These are phyloP conservation scores for Crocidura indochinensis DNA, from an alignment of 2,797 vertebrate species.

Conservation along the genomic window DNA sequence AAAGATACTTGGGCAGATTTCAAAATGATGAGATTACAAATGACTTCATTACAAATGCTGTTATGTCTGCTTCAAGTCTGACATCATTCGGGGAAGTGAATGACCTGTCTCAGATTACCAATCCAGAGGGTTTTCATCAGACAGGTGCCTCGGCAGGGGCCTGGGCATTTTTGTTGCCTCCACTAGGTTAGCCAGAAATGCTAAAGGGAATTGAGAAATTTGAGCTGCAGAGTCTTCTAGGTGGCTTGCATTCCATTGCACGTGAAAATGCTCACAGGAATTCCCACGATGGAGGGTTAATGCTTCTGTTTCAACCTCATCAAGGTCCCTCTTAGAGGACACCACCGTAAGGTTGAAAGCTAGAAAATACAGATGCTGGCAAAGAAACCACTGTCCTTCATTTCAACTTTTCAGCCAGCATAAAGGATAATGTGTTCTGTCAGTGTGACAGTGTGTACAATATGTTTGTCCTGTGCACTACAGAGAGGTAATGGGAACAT, in stretches of 20 bases:
- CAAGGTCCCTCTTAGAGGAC: conserved; percentile 9
- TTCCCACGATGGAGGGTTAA: background rate
- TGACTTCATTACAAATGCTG: conserved; percentile 79
- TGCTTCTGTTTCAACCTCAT: conserved; percentile 37
- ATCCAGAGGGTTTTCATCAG: conserved; percentile 51
- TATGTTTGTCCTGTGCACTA: conserved; percentile 91
- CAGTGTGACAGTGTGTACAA: conserved; percentile 92
- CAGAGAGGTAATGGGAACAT: conserved; percentile 92
- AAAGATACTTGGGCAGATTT: conserved; percentile 76
- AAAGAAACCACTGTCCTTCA: conserved; percentile 88
- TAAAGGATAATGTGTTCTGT: conserved; percentile 92
- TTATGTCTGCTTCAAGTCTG: conserved; percentile 80
- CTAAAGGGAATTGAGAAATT: conserved; percentile 10
- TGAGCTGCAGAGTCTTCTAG: conserved; percentile 33
- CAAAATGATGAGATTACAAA: conserved; percentile 72
- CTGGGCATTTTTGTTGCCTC: background rate
- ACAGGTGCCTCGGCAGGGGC: conserved; percentile 55
- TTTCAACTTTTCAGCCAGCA: conserved; percentile 89
- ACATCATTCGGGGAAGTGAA: conserved; percentile 77
- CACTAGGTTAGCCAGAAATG: background rate
- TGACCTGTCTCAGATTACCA: conserved; percentile 70
- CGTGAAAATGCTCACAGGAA: conserved; percentile 24
- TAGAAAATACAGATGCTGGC: conserved; percentile 72
- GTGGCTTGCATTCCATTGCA: conserved; percentile 22
- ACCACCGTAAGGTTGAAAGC: conserved; percentile 80